These are phyloP conservation scores for Capricornis sumatraensis DNA, from an alignment of 2,113 vertebrate species.

Conservation along the genomic window DNA sequence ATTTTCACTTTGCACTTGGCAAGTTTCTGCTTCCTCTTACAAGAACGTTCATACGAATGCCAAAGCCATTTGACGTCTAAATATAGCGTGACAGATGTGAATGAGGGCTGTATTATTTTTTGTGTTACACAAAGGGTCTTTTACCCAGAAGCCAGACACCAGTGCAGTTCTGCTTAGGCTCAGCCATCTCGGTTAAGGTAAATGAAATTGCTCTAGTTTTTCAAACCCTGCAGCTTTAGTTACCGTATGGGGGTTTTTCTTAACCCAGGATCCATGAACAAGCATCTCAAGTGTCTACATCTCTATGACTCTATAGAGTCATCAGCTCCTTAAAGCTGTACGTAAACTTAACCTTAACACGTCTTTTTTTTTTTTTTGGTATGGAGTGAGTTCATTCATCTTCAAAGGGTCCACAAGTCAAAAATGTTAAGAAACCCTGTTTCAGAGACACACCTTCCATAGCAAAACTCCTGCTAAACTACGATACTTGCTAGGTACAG, in stretches of 20 bases:
- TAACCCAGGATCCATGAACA: background rate
- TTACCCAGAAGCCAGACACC: constrained; percentile 20
- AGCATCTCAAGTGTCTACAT: background rate
- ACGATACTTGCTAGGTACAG: background rate
- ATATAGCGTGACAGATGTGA: constrained; percentile 67
- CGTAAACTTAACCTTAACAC: background rate
- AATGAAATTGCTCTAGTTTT: background rate
- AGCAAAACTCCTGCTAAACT: background rate
- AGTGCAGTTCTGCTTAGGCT: background rate
- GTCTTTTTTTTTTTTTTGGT: background rate
- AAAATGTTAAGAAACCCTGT: background rate
- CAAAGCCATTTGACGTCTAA: constrained; percentile 65
- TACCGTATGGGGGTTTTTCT: background rate
- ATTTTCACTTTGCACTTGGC: constrained; percentile 56
- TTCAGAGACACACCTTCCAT: background rate
- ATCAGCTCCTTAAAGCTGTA: background rate
- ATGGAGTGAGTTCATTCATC: background rate
- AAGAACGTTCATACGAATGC: constrained; percentile 34
- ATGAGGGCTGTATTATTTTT: constrained; percentile 29
- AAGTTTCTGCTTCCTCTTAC: constrained; percentile 47
- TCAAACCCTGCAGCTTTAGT: background rate
- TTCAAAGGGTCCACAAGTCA: background rate
- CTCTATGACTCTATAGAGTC: background rate
- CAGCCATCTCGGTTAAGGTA: background rate
- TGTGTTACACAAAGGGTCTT: constrained; percentile 56